Percentiles rank a stretch among this genome's conserved stretches.
These are phyloP conservation scores for Rosalia funebris DNA, from an alignment of 2,888 invertebrate species.

Conservation along the genomic window DNA sequence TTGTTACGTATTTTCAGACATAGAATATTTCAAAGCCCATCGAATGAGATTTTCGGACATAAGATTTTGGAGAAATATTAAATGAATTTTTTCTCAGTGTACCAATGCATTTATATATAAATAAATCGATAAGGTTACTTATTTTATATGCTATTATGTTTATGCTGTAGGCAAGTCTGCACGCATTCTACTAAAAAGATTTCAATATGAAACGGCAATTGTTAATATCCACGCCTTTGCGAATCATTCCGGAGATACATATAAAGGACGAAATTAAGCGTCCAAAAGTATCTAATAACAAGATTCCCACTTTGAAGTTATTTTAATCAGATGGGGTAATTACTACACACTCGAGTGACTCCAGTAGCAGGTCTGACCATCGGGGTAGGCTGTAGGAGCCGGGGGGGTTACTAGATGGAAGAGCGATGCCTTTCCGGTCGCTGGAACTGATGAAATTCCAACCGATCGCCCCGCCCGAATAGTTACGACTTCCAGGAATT, in stretches of 20 bases:
- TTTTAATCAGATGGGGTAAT: conserved; percentile 61
- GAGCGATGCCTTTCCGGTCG: conserved; percentile 72
- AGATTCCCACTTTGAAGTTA: conserved; percentile 64
- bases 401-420: conserved; percentile 58
- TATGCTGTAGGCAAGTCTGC: too few species aligned
- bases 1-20: too few species aligned
- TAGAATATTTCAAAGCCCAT: too few species aligned
- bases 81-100: too few species aligned
- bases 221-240: conserved; percentile 3
- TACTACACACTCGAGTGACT: conserved; percentile 60
- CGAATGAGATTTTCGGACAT: too few species aligned
- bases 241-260: neutral
- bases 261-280: conserved; percentile 17
- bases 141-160: too few species aligned
- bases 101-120: too few species aligned
- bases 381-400: conserved; percentile 49
- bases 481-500: conserved; percentile 64
- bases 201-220: neutral
- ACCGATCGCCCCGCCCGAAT: conserved; percentile 62
- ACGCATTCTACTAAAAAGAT: neutral
- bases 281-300: conserved; percentile 49
- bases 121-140: too few species aligned
- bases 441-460: conserved; percentile 69
- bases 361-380: conserved; percentile 32
- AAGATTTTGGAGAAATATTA: too few species aligned